These are phyloP conservation scores for Toxotes lorentzi DNA, from an alignment of 2,797 vertebrate genomes.

Conservation along the genomic window DNA sequence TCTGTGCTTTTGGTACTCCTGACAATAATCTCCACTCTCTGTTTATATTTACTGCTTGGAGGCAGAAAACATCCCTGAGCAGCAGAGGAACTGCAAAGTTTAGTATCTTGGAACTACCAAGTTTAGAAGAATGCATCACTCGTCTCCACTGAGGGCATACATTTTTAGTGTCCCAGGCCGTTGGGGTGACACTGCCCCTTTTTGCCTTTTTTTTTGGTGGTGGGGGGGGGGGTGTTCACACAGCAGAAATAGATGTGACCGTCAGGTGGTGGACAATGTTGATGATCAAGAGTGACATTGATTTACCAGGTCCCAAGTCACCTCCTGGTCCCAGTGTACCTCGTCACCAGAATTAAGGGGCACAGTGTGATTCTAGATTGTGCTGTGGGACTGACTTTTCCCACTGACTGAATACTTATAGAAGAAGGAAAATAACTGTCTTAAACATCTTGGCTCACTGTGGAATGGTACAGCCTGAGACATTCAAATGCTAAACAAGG, in stretches of 20 bases:
- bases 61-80: conserved; percentile 25
- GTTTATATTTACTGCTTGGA: conserved; percentile 1
- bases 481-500: neutral
- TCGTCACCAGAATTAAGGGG: neutral
- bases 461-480: neutral
- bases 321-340: neutral
- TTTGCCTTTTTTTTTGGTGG: conserved; percentile 3
- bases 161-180: conserved; percentile 7
- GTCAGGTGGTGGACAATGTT: neutral
- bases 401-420: neutral
- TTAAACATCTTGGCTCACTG: neutral
- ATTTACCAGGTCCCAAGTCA: conserved; percentile 7
- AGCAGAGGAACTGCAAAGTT: conserved; percentile 33
- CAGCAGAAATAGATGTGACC: conserved; percentile 3
- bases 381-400: neutral
- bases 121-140: conserved; percentile 28
- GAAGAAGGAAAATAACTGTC: neutral
- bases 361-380: neutral
- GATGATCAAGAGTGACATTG: neutral
- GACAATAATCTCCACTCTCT: conserved; percentile 14
- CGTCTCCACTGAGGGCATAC: neutral
- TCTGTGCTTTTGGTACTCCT: neutral
- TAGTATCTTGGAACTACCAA: neutral
- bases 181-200: neutral
- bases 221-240: too few species aligned